A percentile compares a stretch with the other conserved stretches of the same genome.
phyloP scores from a whole-genome alignment of 2,113 vertebrate genomes.

The Crotalus horridus region DNA sequence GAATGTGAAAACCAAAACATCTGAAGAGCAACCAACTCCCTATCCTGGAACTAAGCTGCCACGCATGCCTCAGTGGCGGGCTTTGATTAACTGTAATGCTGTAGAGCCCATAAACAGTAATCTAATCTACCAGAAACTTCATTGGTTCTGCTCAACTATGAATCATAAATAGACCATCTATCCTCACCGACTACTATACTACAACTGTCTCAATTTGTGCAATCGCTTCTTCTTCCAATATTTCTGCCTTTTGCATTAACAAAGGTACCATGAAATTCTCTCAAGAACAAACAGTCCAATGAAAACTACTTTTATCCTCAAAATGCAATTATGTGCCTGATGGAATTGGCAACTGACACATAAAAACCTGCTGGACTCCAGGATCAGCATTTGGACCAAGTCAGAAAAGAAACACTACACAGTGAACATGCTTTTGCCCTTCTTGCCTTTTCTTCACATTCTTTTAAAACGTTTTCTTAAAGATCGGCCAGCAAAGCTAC shows the following conservation, averaged over 20 bases:
- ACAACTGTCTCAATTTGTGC: slow-evolving; percentile 52
- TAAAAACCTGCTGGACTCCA: not conserved
- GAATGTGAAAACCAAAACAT: not conserved
- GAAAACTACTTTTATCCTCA: not conserved
- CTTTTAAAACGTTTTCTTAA: not conserved
- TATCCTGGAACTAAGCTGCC: not conserved
- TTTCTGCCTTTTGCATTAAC: slow-evolving; percentile 31
- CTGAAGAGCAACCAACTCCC: not conserved
- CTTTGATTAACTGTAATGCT: slow-evolving; percentile 34
- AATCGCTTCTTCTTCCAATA: slow-evolving; percentile 21
- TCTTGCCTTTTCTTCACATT: not conserved
- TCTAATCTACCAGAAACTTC: slow-evolving; percentile 35
- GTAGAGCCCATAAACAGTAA: not conserved
- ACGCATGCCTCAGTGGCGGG: not conserved
- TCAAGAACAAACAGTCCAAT: slow-evolving; percentile 27
- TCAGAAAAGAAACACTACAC: not conserved
- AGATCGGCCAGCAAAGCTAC: not conserved
- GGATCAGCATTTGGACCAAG: not conserved
- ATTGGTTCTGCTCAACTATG: slow-evolving; percentile 30
- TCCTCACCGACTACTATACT: slow-evolving; percentile 34
- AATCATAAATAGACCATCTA: slow-evolving; percentile 25
- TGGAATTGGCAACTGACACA: not conserved
- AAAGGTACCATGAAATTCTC: slow-evolving; percentile 18
- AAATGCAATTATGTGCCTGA: not conserved
- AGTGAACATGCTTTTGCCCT: not conserved